phyloP scores from a whole-genome alignment of 2,113 vertebrate genomes.

The Telmatochromis bifrenatus region DNA sequence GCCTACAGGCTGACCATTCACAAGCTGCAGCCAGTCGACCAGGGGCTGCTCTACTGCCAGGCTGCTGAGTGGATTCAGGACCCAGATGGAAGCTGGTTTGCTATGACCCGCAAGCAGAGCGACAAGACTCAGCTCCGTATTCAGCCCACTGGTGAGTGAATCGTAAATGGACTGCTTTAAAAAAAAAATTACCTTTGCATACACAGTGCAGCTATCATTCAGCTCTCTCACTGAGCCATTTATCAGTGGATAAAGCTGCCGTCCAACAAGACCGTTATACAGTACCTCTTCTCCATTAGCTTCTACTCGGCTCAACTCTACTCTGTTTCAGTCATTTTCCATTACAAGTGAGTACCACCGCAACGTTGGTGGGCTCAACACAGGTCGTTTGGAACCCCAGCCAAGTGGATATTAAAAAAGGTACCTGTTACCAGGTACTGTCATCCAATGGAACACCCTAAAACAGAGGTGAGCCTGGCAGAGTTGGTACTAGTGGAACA shows the following conservation, averaged over 20 bases:
- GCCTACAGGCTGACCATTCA: slow-evolving; percentile 88
- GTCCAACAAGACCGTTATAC: neutral
- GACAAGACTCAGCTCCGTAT: slow-evolving; percentile 84
- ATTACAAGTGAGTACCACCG: neutral
- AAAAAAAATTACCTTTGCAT: neutral
- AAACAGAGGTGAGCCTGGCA: neutral
- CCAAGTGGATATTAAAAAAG: neutral
- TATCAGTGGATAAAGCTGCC: neutral
- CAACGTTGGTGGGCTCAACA: neutral
- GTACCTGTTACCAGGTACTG: neutral
- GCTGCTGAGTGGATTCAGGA: slow-evolving; percentile 96
- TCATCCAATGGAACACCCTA: neutral
- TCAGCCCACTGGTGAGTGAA: slow-evolving; percentile 84
- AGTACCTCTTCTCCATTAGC: neutral
- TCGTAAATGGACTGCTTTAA: neutral
- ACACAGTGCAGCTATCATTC: neutral
- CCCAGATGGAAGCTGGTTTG: slow-evolving; percentile 84
- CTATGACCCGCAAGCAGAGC: slow-evolving; percentile 92
- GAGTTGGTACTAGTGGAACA: neutral
- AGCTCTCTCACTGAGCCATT: neutral
- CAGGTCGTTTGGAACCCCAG: neutral
- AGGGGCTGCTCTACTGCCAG: slow-evolving; percentile 92
- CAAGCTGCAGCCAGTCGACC: slow-evolving; percentile 87
- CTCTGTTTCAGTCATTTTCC: neutral
- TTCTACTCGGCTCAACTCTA: neutral